Evolutionary conservation across 2,888 invertebrate genomes (phyloP), one percentile per base, ranked within the genome.

Genomic region (Protonemura montana): DNA sequence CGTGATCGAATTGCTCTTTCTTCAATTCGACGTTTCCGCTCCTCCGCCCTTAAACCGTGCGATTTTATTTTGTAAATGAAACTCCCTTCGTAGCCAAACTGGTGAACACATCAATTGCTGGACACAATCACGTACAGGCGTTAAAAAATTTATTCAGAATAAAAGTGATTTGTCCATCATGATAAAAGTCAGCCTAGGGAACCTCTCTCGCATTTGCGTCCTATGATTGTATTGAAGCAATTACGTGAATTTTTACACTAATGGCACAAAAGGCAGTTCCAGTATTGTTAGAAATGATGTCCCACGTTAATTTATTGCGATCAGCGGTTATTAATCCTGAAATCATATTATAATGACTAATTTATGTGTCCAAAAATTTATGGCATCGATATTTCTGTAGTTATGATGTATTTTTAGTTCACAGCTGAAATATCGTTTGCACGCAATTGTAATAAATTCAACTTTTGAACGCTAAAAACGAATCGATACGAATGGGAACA

Each of bases 391-490:
- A 59, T 59, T 59, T 59, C 59, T 59, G 59, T 59, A 59, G 59
- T 59, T 59, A 59, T 59, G 59, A 59, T 59, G 59, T 59, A 59
- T 59, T 59, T 59, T 59, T 59, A 59, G 59, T 59, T 59, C 59
- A 59, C 59, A 59, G 59, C 59, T 59, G 59, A 21, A 59, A 59
- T 59, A 59, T 21, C 59, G 59, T 59, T 59, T 28, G 78, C 78
- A 78, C 78, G 78, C 78, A 78, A 78, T 78, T 78, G 78, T 78
- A 78, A 78, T 78, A 78, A 78, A 78, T 78, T 78, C 78, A 27
- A 25, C 7, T 78, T 78, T 78, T 78, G 78, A 78, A 78, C 28
- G 78, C 28, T 78, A 26, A 28, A 78, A 78, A 78, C 28, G 78
- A 78, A 78, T 78, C 78, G 78, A 78, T 78, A 78, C 78, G 28